Base-by-base conservation (phyloP, 2,797 vertebrate species). In the Erpetoichthys calabaricus region DNA sequence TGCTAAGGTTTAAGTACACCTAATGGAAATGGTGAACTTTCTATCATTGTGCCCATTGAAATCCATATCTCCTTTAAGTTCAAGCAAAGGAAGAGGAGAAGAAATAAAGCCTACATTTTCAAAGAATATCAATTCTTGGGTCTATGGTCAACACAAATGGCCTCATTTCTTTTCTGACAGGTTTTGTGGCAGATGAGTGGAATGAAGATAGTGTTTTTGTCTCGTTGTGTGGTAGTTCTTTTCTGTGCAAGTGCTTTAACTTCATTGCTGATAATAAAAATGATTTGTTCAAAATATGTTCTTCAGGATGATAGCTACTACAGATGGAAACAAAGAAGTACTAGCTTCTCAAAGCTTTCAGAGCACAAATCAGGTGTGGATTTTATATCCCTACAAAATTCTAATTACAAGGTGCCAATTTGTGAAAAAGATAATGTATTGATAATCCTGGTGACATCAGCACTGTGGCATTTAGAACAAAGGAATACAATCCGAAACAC, bases 131-230 rank as follows among this genome's bases (percentile, higher is more conserved):
- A 25, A 25, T 25, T 25, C 25, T 25, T 25, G 25, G 25, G 25
- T 25, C 25, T 25, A 25, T 25, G 25, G 25, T 25, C 25, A 25
- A 25, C 25, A 25, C 25, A 25, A 25, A 25, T 25, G 25, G 25
- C 25, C 2, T 25, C 25, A 25, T 25, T 25, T 25, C 25, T 25
- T 25, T 25, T 25, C 25, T 25, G 25, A 25, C 25, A 25, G 25
- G 25, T 2, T 25, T 25, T 25, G 25, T 25, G 25, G 25, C 25
- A 25, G 25, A 25, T 25, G 25, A 25, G 25, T 59, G 61, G 50
- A 59, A 65, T 67, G 42, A 63, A 67, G 62, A 60, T 54, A 50
- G 50, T 60, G 43, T 53, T 49, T 49, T 49, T 56, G 50, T 60
- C 51, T 45, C 47, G 8, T 44, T 57, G 53, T 41, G 53, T 55